Evolutionary conservation across 2,797 vertebrate species (phyloP).

Genomic region (Vireo griseus): DNA sequence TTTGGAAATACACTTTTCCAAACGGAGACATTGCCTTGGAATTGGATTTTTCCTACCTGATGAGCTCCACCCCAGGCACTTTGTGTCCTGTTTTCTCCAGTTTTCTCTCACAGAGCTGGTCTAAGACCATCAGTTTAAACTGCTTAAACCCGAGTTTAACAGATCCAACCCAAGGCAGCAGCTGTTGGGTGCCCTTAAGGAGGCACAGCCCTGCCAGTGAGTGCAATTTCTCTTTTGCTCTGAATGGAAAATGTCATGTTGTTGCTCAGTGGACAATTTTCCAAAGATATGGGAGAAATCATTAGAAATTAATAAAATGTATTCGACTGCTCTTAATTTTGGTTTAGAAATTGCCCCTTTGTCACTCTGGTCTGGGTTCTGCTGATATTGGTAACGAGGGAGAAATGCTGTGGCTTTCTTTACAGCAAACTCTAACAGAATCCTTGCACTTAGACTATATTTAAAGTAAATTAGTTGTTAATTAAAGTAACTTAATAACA

Average conservation of each 20-base stretch:
- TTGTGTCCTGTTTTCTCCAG: background rate
- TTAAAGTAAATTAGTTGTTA: background rate
- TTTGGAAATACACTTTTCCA: background rate
- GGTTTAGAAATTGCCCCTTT: background rate
- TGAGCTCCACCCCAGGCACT: background rate
- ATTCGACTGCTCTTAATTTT: background rate
- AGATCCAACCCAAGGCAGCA: background rate
- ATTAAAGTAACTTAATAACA: background rate
- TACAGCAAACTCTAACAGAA: background rate
- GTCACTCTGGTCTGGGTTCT: background rate
- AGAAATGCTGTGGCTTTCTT: background rate
- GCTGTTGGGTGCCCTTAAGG: background rate
- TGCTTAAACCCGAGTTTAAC: background rate
- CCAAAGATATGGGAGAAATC: background rate
- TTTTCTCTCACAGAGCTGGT: background rate
- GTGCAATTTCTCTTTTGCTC: background rate
- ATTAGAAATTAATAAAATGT: background rate
- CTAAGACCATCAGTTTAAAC: background rate
- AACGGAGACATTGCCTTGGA: background rate
- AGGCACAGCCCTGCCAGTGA: background rate
- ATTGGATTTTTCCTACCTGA: background rate
- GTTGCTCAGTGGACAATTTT: background rate
- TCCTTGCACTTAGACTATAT: background rate
- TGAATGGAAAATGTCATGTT: background rate
- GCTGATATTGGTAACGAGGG: rapidly evolving